Evolutionary conservation across 2,797 vertebrate genomes (phyloP).

Genomic region (Prunella strophiata): DNA sequence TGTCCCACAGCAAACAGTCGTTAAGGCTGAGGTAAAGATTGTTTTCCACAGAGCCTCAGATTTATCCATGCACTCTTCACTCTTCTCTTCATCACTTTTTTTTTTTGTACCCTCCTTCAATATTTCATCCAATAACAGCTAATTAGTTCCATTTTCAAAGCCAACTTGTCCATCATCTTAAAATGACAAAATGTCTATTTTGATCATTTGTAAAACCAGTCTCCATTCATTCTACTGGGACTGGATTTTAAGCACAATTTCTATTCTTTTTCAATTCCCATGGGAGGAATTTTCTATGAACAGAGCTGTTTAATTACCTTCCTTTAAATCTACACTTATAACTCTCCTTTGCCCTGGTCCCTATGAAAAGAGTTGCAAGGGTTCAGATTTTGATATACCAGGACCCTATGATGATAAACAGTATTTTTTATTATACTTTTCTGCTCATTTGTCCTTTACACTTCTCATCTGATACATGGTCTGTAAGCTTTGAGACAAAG

Average conservation of each 20-base stretch:
- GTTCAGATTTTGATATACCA: neutral
- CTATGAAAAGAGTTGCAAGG: neutral
- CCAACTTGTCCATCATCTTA: neutral
- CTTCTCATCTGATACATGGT: neutral
- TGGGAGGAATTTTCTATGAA: neutral
- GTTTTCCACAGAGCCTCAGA: neutral
- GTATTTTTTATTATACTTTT: neutral
- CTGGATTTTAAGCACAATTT: neutral
- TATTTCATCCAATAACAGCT: neutral
- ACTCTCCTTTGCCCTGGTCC: neutral
- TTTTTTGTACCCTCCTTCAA: neutral
- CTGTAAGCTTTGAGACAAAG: neutral
- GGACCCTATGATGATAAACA: neutral
- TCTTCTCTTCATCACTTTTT: neutral
- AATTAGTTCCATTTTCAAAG: neutral
- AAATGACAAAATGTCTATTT: conserved; percentile 2
- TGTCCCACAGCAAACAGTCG: neutral
- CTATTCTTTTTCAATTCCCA: neutral
- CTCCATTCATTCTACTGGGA: neutral
- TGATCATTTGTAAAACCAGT: neutral
- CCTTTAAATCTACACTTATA: neutral
- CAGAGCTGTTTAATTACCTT: neutral
- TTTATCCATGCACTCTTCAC: neutral
- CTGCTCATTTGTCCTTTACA: neutral
- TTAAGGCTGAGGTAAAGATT: neutral